Conservation (phyloP, 2,113 vertebrate genomes). For the Cairina moschata region DNA sequence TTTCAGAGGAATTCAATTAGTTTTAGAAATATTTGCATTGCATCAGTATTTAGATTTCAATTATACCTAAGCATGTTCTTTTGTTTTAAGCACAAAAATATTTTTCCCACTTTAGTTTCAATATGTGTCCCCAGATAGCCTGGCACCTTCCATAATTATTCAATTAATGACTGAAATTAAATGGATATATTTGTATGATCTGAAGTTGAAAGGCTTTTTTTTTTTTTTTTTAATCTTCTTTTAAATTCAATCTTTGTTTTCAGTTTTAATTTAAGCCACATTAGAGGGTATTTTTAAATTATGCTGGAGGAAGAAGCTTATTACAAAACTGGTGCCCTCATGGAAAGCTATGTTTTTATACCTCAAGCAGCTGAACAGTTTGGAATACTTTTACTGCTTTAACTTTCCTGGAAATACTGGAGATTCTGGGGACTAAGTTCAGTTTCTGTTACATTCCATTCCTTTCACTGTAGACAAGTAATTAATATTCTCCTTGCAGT, state of each 20-base stretch:
- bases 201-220: neutral
- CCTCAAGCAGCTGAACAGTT: neutral
- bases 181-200: neutral
- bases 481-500: slow-evolving; percentile 13
- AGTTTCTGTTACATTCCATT: neutral
- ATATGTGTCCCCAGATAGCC: neutral
- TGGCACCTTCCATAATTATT: neutral
- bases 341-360: neutral
- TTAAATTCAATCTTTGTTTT: neutral
- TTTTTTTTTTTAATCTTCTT: neutral
- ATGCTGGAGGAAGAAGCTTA: neutral
- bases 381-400: neutral
- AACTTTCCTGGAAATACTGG: neutral
- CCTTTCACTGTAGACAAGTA: neutral
- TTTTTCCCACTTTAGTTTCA: neutral
- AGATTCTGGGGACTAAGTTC: neutral
- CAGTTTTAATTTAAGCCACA: neutral
- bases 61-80: neutral
- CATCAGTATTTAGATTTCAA: neutral
- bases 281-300: neutral
- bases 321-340: neutral
- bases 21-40: neutral
- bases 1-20: neutral
- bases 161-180: neutral
- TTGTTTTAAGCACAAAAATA: neutral